Evolutionary conservation across 53 echinoderm and acorn worm genomes (phyloP).

Genomic region (Echinometra lucunter): DNA sequence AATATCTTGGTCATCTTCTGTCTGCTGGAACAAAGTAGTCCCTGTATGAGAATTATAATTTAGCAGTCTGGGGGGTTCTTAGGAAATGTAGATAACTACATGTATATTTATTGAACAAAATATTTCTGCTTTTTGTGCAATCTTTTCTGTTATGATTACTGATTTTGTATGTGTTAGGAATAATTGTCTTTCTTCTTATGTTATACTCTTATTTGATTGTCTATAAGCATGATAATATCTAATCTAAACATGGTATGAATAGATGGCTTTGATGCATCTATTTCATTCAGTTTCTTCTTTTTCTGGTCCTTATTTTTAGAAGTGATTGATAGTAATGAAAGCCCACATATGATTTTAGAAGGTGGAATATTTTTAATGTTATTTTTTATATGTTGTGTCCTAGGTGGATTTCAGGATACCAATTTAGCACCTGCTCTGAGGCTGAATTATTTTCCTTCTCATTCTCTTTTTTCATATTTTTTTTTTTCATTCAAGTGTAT

Average conservation of each 20-base stretch:
- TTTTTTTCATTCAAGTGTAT: too few relatives aligned
- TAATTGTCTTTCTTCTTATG: not conserved
- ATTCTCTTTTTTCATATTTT: too few relatives aligned
- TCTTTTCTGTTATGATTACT: conserved; percentile 2
- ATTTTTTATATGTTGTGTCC: too few relatives aligned
- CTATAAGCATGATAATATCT: not conserved
- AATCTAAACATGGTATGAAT: not conserved
- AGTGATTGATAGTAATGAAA: not conserved
- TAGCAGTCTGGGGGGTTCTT: too few relatives aligned
- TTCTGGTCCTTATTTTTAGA: not conserved
- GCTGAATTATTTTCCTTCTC: too few relatives aligned
- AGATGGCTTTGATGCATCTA: not conserved
- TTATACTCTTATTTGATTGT: not conserved
- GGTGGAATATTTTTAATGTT: too few relatives aligned
- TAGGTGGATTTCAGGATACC: too few relatives aligned
- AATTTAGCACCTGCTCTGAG: too few relatives aligned
- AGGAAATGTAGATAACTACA: not conserved
- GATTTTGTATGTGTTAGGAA: not conserved
- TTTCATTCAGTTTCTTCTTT: not conserved
- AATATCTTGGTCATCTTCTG: too few relatives aligned
- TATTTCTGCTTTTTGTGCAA: conserved; percentile 21
- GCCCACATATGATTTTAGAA: not conserved
- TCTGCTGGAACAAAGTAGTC: too few relatives aligned
- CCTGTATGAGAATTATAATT: too few relatives aligned
- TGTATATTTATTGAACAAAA: conserved; percentile 14